Conservation (phyloP, 1,140 invertebrate species). For the Orius insidiosus region DNA sequence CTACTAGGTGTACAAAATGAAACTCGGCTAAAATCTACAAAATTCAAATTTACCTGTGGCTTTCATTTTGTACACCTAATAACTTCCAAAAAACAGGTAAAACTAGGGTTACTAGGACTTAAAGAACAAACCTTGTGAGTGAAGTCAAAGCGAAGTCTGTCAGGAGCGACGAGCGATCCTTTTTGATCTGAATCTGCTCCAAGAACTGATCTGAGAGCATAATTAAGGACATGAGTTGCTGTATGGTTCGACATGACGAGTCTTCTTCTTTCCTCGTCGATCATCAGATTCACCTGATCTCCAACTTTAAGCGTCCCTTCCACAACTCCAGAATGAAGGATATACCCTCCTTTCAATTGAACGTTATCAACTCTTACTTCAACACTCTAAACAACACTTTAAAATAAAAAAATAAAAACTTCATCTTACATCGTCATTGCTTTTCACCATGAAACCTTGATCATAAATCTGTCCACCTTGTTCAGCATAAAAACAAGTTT, state of each 20-base stretch:
- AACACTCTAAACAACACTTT: constrained; percentile 8
- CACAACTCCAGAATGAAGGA: constrained; percentile 78
- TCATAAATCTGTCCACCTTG: constrained; percentile 98
- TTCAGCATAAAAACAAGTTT: constrained; percentile 92
- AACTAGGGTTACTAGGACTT: no score
- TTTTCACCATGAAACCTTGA: constrained; percentile 84
- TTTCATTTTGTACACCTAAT: no score
- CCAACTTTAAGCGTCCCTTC: constrained; percentile 74
- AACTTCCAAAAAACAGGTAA: not conserved
- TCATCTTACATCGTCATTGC: constrained; percentile 48
- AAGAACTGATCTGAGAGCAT: constrained; percentile 75
- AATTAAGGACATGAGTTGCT: constrained; percentile 94
- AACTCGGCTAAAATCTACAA: no score
- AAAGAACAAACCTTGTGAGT: constrained; percentile 63
- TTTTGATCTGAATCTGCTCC: constrained; percentile 86
- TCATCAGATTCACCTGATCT: constrained; percentile 62
- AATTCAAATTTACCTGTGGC: no score
- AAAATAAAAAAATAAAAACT: not conserved
- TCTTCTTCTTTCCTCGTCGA: constrained; percentile 69
- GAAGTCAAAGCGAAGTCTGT: constrained; percentile 92
- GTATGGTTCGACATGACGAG: constrained; percentile 98
- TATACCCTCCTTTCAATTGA: constrained; percentile 89
- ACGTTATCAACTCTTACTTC: constrained; percentile 66
- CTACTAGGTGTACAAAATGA: no score
- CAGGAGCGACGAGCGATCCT: constrained; percentile 95